Evolutionary conservation across 2,113 vertebrate species (phyloP).

Genomic region (Spea bombifrons): DNA sequence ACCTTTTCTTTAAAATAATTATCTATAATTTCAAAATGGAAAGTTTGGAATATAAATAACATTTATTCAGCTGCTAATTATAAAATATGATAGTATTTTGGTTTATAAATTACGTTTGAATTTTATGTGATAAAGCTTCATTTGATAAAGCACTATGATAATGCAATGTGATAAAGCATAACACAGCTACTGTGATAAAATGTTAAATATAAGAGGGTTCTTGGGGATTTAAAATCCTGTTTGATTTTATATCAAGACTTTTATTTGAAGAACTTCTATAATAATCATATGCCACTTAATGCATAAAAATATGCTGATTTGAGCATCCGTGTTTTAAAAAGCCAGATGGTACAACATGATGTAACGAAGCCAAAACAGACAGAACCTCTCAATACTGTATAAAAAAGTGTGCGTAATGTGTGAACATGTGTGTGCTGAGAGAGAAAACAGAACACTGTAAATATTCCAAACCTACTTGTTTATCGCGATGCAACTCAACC

Average conservation of each 20-base stretch:
- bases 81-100: no score
- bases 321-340: slow-evolving; percentile 43
- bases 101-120: no score
- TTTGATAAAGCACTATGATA: no score
- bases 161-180: no score
- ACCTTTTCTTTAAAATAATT: no score
- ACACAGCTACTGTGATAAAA: no score
- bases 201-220: no score
- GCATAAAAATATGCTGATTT: slow-evolving; percentile 42
- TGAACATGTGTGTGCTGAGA: slow-evolving; percentile 41
- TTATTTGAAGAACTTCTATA: slow-evolving; percentile 25
- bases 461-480: slow-evolving; percentile 41
- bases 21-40: no score
- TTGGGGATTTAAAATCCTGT: neutral
- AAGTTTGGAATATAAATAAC: no score
- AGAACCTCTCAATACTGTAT: slow-evolving; percentile 43
- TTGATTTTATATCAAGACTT: slow-evolving; percentile 29
- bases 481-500: slow-evolving; percentile 24
- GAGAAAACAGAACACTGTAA: slow-evolving; percentile 43
- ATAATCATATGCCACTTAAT: slow-evolving; percentile 36
- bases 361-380: slow-evolving; percentile 40
- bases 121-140: no score
- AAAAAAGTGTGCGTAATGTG: slow-evolving; percentile 45
- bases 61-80: no score
- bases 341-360: slow-evolving; percentile 46